Evolutionary conservation across 2,797 vertebrate genomes (phyloP).

Genomic region (Florisuga fusca): DNA sequence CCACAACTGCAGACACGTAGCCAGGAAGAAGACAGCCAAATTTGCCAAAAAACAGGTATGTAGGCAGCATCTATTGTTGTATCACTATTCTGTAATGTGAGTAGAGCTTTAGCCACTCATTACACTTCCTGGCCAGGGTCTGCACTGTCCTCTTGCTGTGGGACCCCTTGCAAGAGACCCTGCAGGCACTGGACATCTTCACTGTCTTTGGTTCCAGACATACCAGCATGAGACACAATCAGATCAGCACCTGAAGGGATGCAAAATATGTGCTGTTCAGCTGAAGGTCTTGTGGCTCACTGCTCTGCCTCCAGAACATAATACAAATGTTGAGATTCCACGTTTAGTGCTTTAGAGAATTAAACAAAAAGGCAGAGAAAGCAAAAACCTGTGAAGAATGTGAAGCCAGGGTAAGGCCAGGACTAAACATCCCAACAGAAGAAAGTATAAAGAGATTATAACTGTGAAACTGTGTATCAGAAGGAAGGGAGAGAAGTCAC

Average conservation of each 20-base stretch:
- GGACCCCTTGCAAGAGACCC: not conserved
- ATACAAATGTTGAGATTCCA: not conserved
- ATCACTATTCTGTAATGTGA: not conserved
- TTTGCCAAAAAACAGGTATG: not conserved
- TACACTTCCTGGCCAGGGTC: not conserved
- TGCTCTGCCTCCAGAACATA: not conserved
- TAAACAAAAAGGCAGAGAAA: not conserved
- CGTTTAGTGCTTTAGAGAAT: not conserved
- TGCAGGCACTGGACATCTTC: not conserved
- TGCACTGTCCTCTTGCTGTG: not conserved
- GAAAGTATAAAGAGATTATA: not conserved
- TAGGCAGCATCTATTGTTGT: not conserved
- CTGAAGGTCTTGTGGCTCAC: not conserved
- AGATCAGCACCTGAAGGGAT: not conserved
- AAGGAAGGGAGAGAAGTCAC: not conserved
- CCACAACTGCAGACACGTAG: not conserved
- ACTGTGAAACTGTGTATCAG: not conserved
- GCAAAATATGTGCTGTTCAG: rapidly evolving
- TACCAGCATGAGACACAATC: rapidly evolving
- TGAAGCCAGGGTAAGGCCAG: not conserved
- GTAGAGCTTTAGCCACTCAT: not conserved
- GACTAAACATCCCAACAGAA: not conserved
- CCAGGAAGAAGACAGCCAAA: not conserved
- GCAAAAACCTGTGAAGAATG: not conserved
- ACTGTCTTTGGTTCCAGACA: not conserved